These are phyloP conservation scores for Phylloscopus trochilus DNA, from an alignment of 2,113 vertebrate genomes.

Conservation along the genomic window DNA sequence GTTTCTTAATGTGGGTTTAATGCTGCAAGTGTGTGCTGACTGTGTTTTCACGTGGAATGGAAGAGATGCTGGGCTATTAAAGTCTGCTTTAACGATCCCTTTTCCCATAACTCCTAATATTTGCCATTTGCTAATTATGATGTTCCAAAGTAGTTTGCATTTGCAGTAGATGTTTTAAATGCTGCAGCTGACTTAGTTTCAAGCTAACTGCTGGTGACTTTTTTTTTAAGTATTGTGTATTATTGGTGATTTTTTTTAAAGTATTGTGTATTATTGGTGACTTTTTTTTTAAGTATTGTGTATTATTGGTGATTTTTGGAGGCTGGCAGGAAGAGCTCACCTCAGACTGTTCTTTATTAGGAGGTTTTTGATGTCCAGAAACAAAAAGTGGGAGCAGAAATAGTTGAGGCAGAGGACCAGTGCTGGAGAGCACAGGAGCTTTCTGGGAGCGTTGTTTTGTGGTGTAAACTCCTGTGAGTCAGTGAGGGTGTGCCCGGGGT, in stretches of 20 bases:
- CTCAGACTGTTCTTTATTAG: background rate
- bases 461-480: background rate
- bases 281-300: too few relatives aligned
- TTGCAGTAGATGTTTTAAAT: slow-evolving; percentile 32
- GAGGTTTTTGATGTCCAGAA: background rate
- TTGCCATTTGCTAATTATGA: slow-evolving; percentile 58
- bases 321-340: background rate
- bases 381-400: background rate
- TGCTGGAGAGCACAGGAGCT: background rate
- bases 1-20: slow-evolving; percentile 39
- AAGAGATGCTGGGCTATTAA: slow-evolving; percentile 28
- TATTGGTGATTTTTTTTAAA: too few relatives aligned
- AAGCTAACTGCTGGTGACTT: background rate
- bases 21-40: background rate
- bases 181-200: slow-evolving; percentile 26
- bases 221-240: background rate
- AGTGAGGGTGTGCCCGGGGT: background rate
- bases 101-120: slow-evolving; percentile 57
- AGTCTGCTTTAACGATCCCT: slow-evolving; percentile 23
- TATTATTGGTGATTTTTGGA: background rate
- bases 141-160: slow-evolving; percentile 9
- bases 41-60: background rate
- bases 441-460: background rate
- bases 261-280: background rate
- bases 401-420: background rate